These are phyloP conservation scores for Prosapia bicincta DNA, from an alignment of 2,888 invertebrate species.

Conservation along the genomic window DNA sequence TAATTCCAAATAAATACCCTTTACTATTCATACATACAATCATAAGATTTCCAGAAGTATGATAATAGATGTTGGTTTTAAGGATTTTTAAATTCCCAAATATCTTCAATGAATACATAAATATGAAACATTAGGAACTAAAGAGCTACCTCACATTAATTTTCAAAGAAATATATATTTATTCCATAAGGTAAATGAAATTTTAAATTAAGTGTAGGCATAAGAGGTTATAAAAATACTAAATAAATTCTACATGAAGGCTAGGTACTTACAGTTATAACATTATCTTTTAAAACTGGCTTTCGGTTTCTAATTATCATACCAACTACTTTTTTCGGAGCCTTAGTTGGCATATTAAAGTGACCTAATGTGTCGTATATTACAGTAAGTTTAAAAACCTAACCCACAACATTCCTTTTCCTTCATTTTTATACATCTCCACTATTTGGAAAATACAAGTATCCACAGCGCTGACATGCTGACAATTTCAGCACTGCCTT, in stretches of 20 bases:
- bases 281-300: constrained; percentile 83
- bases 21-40: too few species aligned
- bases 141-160: too few species aligned
- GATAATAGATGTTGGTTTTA: too few species aligned
- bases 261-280: constrained; percentile 65
- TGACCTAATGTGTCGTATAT: background rate
- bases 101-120: too few species aligned
- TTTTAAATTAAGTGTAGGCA: too few species aligned
- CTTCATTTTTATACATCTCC: background rate
- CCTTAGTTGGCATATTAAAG: constrained; percentile 61
- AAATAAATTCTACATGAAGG: background rate
- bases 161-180: too few species aligned
- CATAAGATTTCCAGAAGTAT: too few species aligned
- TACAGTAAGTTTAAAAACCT: background rate
- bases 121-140: too few species aligned
- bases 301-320: constrained; percentile 85
- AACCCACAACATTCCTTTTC: background rate
- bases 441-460: background rate
- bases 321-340: constrained; percentile 79
- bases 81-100: too few species aligned
- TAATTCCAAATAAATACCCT: too few species aligned
- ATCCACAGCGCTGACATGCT: background rate
- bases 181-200: too few species aligned
- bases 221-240: too few species aligned
- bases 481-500: constrained; percentile 29